phyloP scores from a whole-genome alignment of 2,113 vertebrate genomes.

The Gallinago paraguaiae region DNA sequence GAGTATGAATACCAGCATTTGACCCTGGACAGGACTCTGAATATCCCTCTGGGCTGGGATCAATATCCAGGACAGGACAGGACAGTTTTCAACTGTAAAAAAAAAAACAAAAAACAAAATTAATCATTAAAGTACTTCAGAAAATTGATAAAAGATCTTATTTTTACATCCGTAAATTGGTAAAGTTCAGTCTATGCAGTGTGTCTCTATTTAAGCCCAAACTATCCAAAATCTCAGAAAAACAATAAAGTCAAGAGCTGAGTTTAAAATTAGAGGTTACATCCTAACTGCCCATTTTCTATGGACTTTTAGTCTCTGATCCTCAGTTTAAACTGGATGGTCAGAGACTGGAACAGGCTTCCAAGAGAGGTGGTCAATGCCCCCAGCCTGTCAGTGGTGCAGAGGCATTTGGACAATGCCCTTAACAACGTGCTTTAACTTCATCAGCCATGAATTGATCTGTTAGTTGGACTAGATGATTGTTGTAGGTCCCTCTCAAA shows the following conservation, averaged over 20 bases:
- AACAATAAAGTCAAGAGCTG: not conserved
- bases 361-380: fast-evolving
- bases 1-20: not conserved
- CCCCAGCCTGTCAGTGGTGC: not conserved
- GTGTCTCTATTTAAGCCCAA: not conserved
- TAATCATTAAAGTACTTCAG: not conserved
- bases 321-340: not conserved
- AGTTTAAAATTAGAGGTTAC: not conserved
- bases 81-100: not conserved
- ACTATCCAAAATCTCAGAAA: not conserved
- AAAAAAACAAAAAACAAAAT: not conserved
- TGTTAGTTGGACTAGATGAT: not conserved
- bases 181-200: not conserved
- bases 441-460: not conserved
- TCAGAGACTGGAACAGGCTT: not conserved
- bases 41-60: not conserved
- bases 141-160: not conserved
- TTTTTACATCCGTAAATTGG: not conserved
- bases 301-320: not conserved
- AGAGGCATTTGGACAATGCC: not conserved
- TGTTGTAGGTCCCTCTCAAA: fast-evolving
- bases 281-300: not conserved
- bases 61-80: not conserved
- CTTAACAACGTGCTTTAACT: not conserved
- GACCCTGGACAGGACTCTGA: not conserved